Base-by-base conservation (phyloP, 2,888 invertebrate species). In the Amaurobius ferox region DNA sequence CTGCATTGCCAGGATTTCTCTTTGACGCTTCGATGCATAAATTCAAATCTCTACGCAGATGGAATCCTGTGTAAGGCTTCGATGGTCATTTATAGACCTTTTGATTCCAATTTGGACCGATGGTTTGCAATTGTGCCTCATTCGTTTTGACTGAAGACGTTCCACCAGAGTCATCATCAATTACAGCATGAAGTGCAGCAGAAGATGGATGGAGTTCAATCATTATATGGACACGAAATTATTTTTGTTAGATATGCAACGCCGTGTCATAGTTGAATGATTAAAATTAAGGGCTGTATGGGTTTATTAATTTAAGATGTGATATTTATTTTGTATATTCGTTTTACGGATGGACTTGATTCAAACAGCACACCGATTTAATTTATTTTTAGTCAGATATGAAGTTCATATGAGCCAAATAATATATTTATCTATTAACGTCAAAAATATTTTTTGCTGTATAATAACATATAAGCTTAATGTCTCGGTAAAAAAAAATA, bases 1-100 rank as follows among this genome's bases (percentile, higher is more conserved):
- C 16, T 16, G 55, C 55, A 55, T 55, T 55, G 19, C 55, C 55
- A 23, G 55, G 55, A 55, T 55, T 55, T 55, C 55, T 55, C 55
- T n/a, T 23, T 55, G 55, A 55, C 55, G 55, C 55, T 55, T 11
- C 55, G 55, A 19, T 55, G 55, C 55, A 2, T 55, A 55, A 55
- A 23, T 55, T 55, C 55, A 55, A 55, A 55, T 55, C 55, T 23
- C 23, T 55, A 11, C 16, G 19, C 5, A 23, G 23, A 23, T 3
- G 11, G 16, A 55, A 16, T 23, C 23, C 5, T 16, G 6, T 19
- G 23, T 55, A 55, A 6, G 55, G 55, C 55, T 55, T 55, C 55
- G 23, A 5, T 55, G 55, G 55, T 55, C 55, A 55, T 55, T 55
- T 23, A 55, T 55, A 23, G 19, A 55, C 7, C 55, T 11, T 11